Base-by-base conservation (phyloP, 2,797 vertebrate genomes). In the Syndactyla subalaris region DNA sequence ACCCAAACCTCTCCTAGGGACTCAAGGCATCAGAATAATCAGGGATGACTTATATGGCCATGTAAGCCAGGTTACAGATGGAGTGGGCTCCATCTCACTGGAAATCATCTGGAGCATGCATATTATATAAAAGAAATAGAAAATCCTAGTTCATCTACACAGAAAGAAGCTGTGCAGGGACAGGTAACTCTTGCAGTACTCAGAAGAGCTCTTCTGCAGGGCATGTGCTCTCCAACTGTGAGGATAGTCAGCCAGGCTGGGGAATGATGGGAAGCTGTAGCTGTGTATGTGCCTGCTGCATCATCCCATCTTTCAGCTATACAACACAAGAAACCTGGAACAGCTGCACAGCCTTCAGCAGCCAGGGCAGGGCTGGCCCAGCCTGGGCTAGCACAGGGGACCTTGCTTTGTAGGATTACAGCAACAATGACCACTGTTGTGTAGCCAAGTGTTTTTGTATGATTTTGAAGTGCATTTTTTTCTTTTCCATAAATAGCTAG, bases 391-490 rank as follows among this genome's bases (percentile, higher is more conserved):
- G 19, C 19, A 2, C 3, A n/a, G 22, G 13, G 15, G 12, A 30
- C 22, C 9, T 43, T 57, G 55, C 15, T 20, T 73, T 10, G 9
- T 59, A 55, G n/a, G 51, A 27, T 45, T 58, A 79, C 29, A 51
- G 20, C 15, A 26, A 22, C 51, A 66, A 10, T 16, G n/a, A 20
- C 2, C 7, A 32, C 32, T 29, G 36, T 4, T 14, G 10, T 8
- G 30, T 9, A 48, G 59, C 27, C 68, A 55, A 74, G 59, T 36
- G 48, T 51, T 89, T 86, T 71, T 1, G 0, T 27, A 27, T 38
- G 30, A 32, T 49, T 91, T 93, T 79, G 78, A 82, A 93, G 43
- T 59, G 48, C 14, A 5, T 63, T 79, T 87, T 58, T 73, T 14
- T 41, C 14, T 6, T 76, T 62, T 58, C 80, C 19, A 54, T 85